Base-by-base conservation (phyloP, 2,113 vertebrate genomes). In the Meriones unguiculatus region DNA sequence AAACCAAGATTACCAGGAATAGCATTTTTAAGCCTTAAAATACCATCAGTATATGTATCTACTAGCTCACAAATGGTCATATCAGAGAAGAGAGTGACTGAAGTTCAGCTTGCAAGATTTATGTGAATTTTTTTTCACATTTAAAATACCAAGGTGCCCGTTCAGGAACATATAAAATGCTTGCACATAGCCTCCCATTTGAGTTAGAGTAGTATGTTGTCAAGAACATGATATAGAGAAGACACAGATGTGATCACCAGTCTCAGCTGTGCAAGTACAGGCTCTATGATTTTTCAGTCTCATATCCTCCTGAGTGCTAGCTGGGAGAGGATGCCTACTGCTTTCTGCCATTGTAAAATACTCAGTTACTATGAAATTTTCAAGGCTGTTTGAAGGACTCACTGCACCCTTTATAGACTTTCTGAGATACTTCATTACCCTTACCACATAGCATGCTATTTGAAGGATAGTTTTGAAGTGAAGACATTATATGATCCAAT, bases 301-400 rank as follows among this genome's bases (percentile, higher is more conserved):
- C 54, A 6, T 52, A 73, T 57, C 35, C 38, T 90, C 54, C 85
- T 94, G 77, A 25, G 62, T 64, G 18, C 72, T 80, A 46, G 50
- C 50, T 28, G 76, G 30, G 30, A 85, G 52, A 94, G 65, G 46
- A 52, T 72, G 32, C 93, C 85, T 86, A 52, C 12, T 4, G 59
- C 87, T 32, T 80, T n/a, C 75, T 96, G 38, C 32, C 32, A 35
- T 91, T 93, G 72, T 93, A 85, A 95, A 96, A 93, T 70, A 85
- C 76, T 91, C 90, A 94, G 78, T 94, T 93, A 86, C 75, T 86
- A 28, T 86, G 54, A 54, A 88, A 95, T 89, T 95, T 97, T 97
- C 92, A 95, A 97, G 96, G 93, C 85, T 89, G 35, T 90, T 92
- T 94, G 90, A 95, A 97, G 92, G 95, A 97, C 92, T 86, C 18